A percentile compares a stretch with the other conserved stretches of the same genome.
phyloP scores from a whole-genome alignment of 2,113 vertebrate genomes.

The Cromileptes altivelis region DNA sequence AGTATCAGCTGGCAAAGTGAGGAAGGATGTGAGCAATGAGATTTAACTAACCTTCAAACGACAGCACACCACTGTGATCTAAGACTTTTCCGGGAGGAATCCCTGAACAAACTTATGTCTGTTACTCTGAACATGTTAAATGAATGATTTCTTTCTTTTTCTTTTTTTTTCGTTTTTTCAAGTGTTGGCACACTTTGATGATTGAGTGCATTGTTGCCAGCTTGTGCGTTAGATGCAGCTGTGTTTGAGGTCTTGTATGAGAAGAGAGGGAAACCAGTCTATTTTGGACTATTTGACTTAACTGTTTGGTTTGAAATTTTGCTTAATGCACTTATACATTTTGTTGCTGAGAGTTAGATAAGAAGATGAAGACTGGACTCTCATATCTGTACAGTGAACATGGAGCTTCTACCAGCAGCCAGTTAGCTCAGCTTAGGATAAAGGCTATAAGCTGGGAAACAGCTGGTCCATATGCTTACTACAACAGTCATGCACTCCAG shows the following conservation, averaged over 20 bases:
- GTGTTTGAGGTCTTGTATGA: neutral
- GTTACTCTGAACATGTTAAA: constrained; percentile 34
- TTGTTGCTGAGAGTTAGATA: neutral
- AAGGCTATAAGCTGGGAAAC: neutral
- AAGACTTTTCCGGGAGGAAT: constrained; percentile 35
- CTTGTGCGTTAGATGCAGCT: constrained; percentile 14
- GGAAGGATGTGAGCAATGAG: constrained; percentile 37
- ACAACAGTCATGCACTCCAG: neutral
- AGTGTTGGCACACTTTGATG: constrained; percentile 2
- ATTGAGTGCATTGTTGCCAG: constrained; percentile 16
- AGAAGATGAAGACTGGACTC: neutral
- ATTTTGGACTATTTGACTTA: neutral
- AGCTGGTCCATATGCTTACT: neutral
- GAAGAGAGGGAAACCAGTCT: neutral
- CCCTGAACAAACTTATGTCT: constrained; percentile 24
- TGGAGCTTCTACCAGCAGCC: neutral
- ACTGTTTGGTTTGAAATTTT: neutral
- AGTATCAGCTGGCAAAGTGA: constrained; percentile 25
- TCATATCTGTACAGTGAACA: neutral
- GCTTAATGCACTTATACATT: neutral
- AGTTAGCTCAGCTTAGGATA: neutral
- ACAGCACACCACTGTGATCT: constrained; percentile 16
- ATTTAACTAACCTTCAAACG: constrained; percentile 58
- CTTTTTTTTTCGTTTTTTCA: no score
- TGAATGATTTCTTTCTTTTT: neutral